Percentiles rank a stretch among this genome's conserved stretches.
phyloP scores from a whole-genome alignment of 2,113 vertebrate genomes.

The Rhinopomastus cyanomelas region DNA sequence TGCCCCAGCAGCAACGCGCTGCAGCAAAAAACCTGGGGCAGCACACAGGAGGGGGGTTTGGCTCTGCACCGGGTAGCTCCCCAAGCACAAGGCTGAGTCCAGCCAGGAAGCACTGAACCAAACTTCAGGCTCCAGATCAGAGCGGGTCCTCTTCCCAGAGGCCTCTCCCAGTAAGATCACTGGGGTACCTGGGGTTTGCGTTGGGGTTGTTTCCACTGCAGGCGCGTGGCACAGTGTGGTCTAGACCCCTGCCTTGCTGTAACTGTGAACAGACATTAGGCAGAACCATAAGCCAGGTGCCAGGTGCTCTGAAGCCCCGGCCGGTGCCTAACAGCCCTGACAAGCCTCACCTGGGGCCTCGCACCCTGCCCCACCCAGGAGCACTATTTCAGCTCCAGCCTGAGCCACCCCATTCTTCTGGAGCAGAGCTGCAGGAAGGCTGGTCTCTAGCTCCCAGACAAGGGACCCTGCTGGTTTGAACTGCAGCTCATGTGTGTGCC shows the following conservation, averaged over 20 bases:
- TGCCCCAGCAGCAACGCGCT: not conserved
- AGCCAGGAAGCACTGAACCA: not conserved
- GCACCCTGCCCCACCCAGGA: not conserved
- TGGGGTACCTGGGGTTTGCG: not conserved
- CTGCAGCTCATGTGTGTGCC: accelerated
- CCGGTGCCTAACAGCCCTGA: not conserved
- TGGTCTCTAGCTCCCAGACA: accelerated
- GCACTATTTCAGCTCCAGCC: not conserved
- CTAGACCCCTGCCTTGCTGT: not conserved
- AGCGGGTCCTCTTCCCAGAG: not conserved
- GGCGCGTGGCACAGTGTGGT: not conserved
- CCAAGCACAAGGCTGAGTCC: not conserved
- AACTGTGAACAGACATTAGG: not conserved
- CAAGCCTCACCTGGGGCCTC: not conserved
- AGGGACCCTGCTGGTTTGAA: accelerated
- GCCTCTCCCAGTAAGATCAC: not conserved
- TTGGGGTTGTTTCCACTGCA: not conserved
- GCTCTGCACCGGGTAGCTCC: not conserved
- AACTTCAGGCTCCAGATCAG: not conserved
- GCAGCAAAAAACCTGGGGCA: not conserved
- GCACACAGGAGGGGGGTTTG: conserved; percentile 7
- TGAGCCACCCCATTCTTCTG: accelerated
- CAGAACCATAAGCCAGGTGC: not conserved
- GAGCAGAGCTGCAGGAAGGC: accelerated
- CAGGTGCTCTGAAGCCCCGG: not conserved